Evolutionary conservation across 2,888 invertebrate genomes (phyloP).

Genomic region (Rosalia funebris): DNA sequence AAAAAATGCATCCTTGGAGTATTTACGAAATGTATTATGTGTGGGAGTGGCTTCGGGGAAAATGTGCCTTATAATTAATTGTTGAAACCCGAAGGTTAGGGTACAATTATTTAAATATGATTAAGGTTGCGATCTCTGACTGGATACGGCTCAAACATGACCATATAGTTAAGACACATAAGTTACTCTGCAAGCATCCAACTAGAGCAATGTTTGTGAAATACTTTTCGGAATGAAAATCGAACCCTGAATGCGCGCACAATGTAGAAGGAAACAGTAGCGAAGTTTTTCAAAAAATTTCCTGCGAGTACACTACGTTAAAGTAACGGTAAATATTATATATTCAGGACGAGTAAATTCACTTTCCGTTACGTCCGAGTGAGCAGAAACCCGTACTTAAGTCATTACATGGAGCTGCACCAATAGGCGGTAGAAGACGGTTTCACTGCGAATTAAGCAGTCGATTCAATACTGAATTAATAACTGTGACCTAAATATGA

Average conservation of each 20-base stretch:
- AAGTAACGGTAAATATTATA: background rate
- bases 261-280: too few species aligned
- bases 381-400: background rate
- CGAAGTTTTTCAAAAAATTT: too few species aligned
- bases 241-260: too few species aligned
- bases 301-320: too few species aligned
- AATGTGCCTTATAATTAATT: slow-evolving; percentile 8
- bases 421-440: background rate
- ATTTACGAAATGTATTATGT: slow-evolving; percentile 6
- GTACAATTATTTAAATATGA: too few species aligned
- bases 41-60: slow-evolving; percentile 10
- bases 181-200: too few species aligned
- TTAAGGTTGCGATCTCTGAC: too few species aligned
- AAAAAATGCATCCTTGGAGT: slow-evolving; percentile 23
- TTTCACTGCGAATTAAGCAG: background rate
- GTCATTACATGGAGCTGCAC: background rate
- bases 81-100: slow-evolving; percentile 8
- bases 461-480: background rate
- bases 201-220: too few species aligned
- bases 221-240: too few species aligned
- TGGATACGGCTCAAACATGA: too few species aligned
- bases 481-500: slow-evolving; percentile 10
- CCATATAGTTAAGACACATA: too few species aligned
- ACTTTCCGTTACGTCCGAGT: background rate
- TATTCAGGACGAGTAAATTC: background rate